Evolutionary conservation across 2,797 vertebrate species (phyloP), one percentile per base, ranked within the genome.

Genomic region (Macropus fuliginosus): DNA sequence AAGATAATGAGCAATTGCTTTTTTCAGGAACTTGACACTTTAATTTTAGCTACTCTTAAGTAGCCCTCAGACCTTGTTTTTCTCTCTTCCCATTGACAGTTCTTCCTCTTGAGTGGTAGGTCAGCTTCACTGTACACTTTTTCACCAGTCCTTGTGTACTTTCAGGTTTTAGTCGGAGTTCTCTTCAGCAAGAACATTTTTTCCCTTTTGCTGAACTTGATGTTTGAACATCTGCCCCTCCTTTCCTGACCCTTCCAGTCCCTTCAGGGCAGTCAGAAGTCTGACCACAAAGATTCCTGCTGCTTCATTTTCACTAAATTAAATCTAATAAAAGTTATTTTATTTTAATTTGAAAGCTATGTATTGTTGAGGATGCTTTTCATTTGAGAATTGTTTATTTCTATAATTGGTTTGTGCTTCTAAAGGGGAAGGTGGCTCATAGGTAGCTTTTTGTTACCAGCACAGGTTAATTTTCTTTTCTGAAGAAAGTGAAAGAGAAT

Each of bases 391-490:
- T 95, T 96, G 50, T 94, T 87, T 90, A 92, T 92, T 95, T 97
- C 29, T 12, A 27, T 10, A 52, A 81, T 92, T 95, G 91, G 90
- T 93, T 96, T 16, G 46, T 91, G 96, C 89, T 96, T 18, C 93
- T 95, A 55, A 62, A 89, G 24, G 91, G 81, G 56, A 92, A 93
- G 94, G 93, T 94, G 29, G 40, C 74, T 94, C 94, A 56, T 95
- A 52, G 81, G 94, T 95, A 21, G 55, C 87, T 93, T 66, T 89
- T 56, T 91, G 46, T 40, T 92, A 13, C 54, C 56, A 55, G 5
- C 92, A 52, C 10, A 96, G 93, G 54, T 92, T 81, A 34, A 93
- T 3, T 91, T 95, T 97, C 91, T 97, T 96, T 95, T 46, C 74
- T 56, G 92, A 11, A 34, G 92, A 92, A 92, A 92, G 50, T 95